Base-by-base conservation (phyloP, 2,888 invertebrate genomes). In the Glaucopsyche alexis region DNA sequence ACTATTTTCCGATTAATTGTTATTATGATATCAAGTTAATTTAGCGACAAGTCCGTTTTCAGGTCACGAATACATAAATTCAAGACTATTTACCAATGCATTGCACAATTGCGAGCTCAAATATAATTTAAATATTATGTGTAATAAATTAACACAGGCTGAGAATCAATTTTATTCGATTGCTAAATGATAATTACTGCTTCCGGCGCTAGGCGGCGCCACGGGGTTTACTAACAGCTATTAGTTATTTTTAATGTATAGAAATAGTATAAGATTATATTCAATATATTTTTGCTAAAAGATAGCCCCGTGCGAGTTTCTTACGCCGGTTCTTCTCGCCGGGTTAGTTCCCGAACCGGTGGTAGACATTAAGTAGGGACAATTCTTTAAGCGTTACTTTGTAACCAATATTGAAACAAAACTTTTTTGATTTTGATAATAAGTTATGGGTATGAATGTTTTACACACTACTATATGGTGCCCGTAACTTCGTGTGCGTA, bases 81-180 rank as follows among this genome's bases (percentile, higher is more conserved):
- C 29, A 38, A 60, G 29, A 60, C 29, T 69, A 69, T 69, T 67
- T 42, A 45, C 67, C 11, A 47, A 69, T 14, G 29, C 29, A 14
- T 69, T 69, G 49, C 69, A 16, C 69, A 69, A 69, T 69, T 42
- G 9, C 45, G 45, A 45, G 16, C 45, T 45, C 67, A 69, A 67
- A 67, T 67, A 67, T 67, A 19, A 29, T 49, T 69, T 49, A 47
- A 60, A 60, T 60, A 60, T 29, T 29, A 49, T 29, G 14, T 29
- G 69, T 29, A 49, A 69, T 69, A 69, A 69, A 69, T 69, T 69
- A 16, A 47, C 9, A 49, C 47, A 13, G 49, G 14, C 69, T 47
- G 29, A 69, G 47, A 69, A 69, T 69, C 69, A 69, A 69, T 69
- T 69, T 69, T 29, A 19, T 29, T 29, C 47, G 45, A 47, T 47